Evolutionary conservation across 2,888 invertebrate species (phyloP).

Genomic region (Slavum lentiscoides): DNA sequence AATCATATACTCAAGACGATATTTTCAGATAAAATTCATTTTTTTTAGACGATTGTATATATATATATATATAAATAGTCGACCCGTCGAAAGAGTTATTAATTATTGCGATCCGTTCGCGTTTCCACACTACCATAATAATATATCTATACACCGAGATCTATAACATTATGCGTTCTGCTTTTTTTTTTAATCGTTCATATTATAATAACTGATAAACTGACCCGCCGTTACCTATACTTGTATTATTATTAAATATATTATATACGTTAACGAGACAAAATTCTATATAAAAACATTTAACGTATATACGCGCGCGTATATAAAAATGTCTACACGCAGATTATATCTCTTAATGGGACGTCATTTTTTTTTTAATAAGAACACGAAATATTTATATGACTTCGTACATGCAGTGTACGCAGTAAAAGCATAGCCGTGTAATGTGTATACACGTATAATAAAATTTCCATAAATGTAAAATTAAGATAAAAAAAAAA

Average conservation of each 20-base stretch:
- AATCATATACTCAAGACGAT: too few species aligned
- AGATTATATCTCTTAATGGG: constrained; percentile 26
- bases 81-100: too few species aligned
- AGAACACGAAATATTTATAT: background rate
- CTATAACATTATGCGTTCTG: background rate
- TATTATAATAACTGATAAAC: constrained; percentile 13
- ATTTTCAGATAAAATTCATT: too few species aligned
- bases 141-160: background rate
- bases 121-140: too few species aligned
- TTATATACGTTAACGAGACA: constrained; percentile 7
- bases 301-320: background rate
- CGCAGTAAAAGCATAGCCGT: too few species aligned
- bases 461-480: constrained; percentile 1
- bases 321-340: background rate
- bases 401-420: background rate
- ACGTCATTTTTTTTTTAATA: background rate
- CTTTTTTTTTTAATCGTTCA: background rate
- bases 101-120: too few species aligned
- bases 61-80: too few species aligned
- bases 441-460: background rate
- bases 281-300: background rate
- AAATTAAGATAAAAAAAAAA: too few species aligned
- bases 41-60: too few species aligned
- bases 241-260: background rate
- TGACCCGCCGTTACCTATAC: background rate